These are phyloP conservation scores for Leptopterna dolabrata DNA, from an alignment of 2,888 invertebrate genomes.

Conservation along the genomic window DNA sequence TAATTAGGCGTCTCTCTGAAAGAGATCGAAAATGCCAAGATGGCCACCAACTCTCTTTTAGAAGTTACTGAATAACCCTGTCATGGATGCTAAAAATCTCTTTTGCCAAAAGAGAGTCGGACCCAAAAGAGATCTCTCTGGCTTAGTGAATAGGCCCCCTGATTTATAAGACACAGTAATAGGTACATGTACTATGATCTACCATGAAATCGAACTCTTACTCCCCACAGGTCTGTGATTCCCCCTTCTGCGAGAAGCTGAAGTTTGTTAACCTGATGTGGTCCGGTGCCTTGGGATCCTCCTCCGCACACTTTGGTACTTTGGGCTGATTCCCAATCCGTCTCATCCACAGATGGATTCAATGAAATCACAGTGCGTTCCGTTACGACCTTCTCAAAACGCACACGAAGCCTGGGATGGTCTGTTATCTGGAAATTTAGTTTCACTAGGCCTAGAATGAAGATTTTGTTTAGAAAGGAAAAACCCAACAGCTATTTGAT, in stretches of 20 bases:
- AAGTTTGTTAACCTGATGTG: not conserved
- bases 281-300: conserved; percentile 29
- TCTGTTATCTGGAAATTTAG: not conserved
- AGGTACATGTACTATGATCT: too few species aligned
- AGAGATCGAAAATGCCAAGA: too few species aligned
- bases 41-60: too few species aligned
- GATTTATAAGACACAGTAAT: too few species aligned
- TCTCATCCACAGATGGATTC: not conserved
- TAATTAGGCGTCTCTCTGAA: too few species aligned
- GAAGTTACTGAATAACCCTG: too few species aligned
- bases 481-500: not conserved
- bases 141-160: too few species aligned
- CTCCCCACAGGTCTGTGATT: conserved; percentile 38
- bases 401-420: not conserved
- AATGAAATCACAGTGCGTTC: not conserved
- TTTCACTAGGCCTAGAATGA: not conserved
- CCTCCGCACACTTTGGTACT: not conserved
- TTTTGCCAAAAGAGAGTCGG: too few species aligned
- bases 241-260: conserved; percentile 49
- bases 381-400: not conserved
- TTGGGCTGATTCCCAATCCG: too few species aligned
- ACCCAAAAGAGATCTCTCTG: too few species aligned
- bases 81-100: too few species aligned
- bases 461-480: not conserved
- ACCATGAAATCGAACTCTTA: not conserved